These are phyloP conservation scores for Onychostruthus taczanowskii DNA, from an alignment of 2,113 vertebrate species.

Conservation along the genomic window DNA sequence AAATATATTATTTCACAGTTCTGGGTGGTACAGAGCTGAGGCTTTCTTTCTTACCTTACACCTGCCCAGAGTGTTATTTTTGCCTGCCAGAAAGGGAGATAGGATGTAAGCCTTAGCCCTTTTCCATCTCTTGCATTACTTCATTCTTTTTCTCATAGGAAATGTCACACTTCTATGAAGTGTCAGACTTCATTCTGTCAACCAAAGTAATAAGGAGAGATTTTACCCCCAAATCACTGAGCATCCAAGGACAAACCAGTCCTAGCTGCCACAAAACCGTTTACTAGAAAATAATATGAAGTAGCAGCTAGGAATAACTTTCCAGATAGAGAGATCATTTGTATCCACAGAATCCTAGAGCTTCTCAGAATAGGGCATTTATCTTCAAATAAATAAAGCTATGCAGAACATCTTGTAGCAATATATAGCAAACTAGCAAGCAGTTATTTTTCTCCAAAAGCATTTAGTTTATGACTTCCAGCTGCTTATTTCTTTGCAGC, in stretches of 20 bases:
- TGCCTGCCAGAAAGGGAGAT: not conserved
- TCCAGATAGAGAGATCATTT: not conserved
- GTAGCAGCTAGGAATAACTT: not conserved
- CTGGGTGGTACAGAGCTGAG: not conserved
- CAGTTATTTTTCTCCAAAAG: constrained; percentile 7
- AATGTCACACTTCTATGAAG: not conserved
- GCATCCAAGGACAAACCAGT: not conserved
- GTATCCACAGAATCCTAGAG: not conserved
- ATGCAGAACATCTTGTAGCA: not conserved
- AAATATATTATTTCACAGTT: not conserved
- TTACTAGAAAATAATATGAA: not conserved
- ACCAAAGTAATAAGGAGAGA: not conserved
- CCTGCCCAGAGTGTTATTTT: not conserved
- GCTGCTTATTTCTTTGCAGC: constrained; percentile 21
- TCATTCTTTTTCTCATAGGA: not conserved
- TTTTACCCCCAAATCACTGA: not conserved
- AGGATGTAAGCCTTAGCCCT: not conserved
- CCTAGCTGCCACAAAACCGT: not conserved
- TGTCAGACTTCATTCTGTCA: not conserved
- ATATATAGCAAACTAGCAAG: not conserved
- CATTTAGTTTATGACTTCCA: constrained; percentile 12
- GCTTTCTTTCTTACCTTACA: not conserved
- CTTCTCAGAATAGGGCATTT: not conserved
- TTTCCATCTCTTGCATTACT: not conserved
- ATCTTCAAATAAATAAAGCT: constrained; percentile 20